These are phyloP conservation scores for Cardiocondyla obscurior DNA, from an alignment of 1,140 invertebrate species.

Conservation along the genomic window DNA sequence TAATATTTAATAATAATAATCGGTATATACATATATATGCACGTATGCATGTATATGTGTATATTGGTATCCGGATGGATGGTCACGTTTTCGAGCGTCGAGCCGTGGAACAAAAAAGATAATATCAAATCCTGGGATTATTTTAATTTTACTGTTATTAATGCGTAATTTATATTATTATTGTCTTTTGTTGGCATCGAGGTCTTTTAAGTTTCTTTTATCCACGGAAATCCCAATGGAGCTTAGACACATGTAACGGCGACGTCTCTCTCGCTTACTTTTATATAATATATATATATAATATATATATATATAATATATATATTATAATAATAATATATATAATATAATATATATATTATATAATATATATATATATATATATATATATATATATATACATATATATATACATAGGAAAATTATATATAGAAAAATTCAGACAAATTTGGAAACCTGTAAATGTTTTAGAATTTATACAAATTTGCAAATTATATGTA, in stretches of 20 bases:
- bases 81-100: slow-evolving; percentile 76
- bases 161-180: slow-evolving; percentile 51
- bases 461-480: background rate
- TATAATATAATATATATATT: no score
- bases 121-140: slow-evolving; percentile 7
- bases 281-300: background rate
- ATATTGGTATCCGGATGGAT: slow-evolving; percentile 76
- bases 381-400: slow-evolving; percentile 17
- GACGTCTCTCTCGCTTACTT: background rate
- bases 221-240: background rate
- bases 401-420: background rate
- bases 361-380: background rate
- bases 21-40: slow-evolving; percentile 38
- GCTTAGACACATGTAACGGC: background rate
- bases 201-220: slow-evolving; percentile 15
- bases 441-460: background rate
- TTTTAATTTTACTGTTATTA: slow-evolving; percentile 44
- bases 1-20: slow-evolving; percentile 83
- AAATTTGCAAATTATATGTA: background rate
- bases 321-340: no score
- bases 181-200: slow-evolving; percentile 22
- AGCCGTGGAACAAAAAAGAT: slow-evolving; percentile 52
- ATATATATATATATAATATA: background rate
- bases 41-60: background rate
- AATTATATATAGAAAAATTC: background rate